Percentiles rank a stretch among this genome's conserved stretches.
These are phyloP conservation scores for Anastrepha obliqua DNA, from an alignment of 1,140 invertebrate genomes.

Conservation along the genomic window DNA sequence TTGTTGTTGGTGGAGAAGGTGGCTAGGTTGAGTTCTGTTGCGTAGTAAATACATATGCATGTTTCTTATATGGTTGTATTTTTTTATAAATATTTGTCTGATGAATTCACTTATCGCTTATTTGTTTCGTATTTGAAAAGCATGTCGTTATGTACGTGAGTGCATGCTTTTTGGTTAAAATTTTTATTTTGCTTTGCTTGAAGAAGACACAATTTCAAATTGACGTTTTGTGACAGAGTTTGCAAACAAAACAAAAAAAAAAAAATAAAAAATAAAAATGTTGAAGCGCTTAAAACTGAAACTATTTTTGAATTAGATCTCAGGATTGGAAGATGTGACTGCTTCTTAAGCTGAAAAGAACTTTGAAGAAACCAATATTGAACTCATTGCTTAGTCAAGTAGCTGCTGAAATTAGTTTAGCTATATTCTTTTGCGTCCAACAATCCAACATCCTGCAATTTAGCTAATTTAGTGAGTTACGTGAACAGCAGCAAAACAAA, in stretches of 20 bases:
- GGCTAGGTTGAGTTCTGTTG: constrained; percentile 38
- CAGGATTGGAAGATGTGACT: no score
- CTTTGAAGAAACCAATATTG: no score
- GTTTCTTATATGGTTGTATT: neutral
- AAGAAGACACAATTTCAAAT: constrained; percentile 53
- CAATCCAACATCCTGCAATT: no score
- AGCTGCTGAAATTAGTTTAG: no score
- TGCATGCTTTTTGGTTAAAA: neutral
- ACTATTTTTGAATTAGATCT: no score
- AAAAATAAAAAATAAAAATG: no score
- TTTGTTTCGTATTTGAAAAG: neutral
- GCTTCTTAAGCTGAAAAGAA: no score
- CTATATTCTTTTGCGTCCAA: no score
- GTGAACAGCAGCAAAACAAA: no score
- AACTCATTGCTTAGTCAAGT: no score
- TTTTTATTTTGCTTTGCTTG: constrained; percentile 7
- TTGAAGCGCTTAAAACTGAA: no score
- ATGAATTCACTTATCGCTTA: neutral
- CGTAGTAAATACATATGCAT: neutral
- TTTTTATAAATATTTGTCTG: neutral
- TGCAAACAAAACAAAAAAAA: neutral
- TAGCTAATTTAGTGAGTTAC: no score
- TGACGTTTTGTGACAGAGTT: constrained; percentile 41
- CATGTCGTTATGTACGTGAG: neutral
- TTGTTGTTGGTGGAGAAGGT: constrained; percentile 38